phyloP scores from a whole-genome alignment of 2,797 vertebrate genomes.

The Pipistrellus pygmaeus region DNA sequence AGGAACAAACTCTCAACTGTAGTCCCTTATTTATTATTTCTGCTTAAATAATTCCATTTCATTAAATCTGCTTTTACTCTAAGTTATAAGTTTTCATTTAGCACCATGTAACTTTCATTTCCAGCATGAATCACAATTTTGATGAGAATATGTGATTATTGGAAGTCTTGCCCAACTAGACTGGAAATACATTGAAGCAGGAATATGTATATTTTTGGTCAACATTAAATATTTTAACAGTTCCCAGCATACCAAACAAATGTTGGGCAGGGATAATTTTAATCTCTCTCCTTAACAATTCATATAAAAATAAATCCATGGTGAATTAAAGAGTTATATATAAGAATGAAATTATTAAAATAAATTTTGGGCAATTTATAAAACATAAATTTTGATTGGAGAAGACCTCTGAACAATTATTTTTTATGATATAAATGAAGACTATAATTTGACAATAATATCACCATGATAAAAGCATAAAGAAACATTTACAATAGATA shows the following conservation, averaged over 20 bases:
- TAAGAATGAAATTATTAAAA: neutral
- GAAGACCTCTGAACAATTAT: neutral
- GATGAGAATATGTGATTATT: neutral
- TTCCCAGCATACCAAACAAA: neutral
- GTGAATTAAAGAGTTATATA: neutral
- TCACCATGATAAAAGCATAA: neutral
- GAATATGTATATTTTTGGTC: neutral
- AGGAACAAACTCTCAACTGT: neutral
- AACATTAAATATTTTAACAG: neutral
- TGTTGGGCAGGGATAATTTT: neutral
- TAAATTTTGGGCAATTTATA: neutral
- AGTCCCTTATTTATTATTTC: constrained; percentile 18
- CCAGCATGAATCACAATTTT: neutral
- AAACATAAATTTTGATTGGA: neutral
- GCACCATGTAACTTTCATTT: neutral
- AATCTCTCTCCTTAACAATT: neutral
- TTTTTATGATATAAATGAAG: constrained; percentile 20
- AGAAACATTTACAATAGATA: neutral
- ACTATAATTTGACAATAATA: neutral
- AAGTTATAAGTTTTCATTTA: neutral
- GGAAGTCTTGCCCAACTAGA: neutral
- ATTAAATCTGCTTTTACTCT: neutral
- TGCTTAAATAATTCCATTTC: neutral
- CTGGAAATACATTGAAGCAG: neutral
- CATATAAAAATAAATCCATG: constrained; percentile 23